These are phyloP conservation scores for Neopelma chrysocephalum DNA, from an alignment of 2,797 vertebrate species.

Conservation along the genomic window DNA sequence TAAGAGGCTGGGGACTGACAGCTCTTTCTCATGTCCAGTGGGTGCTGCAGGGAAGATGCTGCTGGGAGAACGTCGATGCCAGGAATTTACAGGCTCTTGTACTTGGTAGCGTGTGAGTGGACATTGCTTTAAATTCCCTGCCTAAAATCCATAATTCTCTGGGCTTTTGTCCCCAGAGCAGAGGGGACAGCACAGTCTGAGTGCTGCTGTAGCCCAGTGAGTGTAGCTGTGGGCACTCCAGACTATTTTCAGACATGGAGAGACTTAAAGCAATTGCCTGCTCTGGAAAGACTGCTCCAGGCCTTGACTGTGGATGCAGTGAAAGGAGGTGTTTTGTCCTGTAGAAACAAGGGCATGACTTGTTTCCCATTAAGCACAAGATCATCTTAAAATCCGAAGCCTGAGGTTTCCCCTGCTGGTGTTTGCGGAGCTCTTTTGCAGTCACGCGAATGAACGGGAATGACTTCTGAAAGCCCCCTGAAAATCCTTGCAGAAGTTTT, in stretches of 20 bases:
- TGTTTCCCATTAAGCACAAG: not conserved
- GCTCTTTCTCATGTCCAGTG: not conserved
- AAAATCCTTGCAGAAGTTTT: not conserved
- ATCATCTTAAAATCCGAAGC: not conserved
- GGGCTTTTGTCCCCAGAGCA: slow-evolving; percentile 8
- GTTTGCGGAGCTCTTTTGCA: not conserved
- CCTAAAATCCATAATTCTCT: not conserved
- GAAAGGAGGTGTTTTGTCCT: not conserved
- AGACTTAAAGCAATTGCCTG: not conserved
- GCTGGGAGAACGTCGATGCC: not conserved
- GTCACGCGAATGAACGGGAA: not conserved
- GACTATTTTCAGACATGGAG: not conserved
- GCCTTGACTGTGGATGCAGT: not conserved
- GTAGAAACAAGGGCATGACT: not conserved
- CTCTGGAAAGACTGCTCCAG: not conserved
- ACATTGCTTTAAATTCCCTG: not conserved
- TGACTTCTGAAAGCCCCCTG: not conserved
- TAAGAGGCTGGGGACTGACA: not conserved
- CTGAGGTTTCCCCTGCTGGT: not conserved
- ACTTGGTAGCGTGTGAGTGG: fast-evolving
- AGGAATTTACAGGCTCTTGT: not conserved
- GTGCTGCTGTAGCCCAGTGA: not conserved
- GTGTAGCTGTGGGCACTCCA: slow-evolving; percentile 38
- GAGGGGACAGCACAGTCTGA: not conserved
- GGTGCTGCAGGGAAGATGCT: not conserved